Base-by-base conservation (phyloP, 2,113 vertebrate genomes). In the Zosterops lateralis region DNA sequence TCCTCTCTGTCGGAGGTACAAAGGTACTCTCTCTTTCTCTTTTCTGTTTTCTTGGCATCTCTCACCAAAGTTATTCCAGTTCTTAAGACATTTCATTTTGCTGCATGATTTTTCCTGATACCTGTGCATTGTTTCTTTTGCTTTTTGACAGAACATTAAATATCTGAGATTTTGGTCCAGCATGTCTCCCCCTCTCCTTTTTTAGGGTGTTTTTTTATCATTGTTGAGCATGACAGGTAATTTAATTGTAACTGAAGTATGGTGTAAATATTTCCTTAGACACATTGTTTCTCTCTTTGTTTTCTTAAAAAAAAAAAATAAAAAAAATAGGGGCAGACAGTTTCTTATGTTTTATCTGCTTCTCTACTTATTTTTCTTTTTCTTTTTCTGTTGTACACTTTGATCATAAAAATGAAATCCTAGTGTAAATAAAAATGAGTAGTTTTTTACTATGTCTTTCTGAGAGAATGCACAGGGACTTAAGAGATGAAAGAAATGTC, bases 1-100 rank as follows among this genome's bases (percentile, higher is more conserved):
- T 98, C 98, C 95, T 98, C 98, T 98, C 96, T 98, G 91, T 98
- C 97, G 96, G 98, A 98, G 97, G 97, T 97, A 96, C 98, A 98
- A 97, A 98, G 98, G 98, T 98, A 98, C 97, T 96, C 90, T 96
- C 88, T 97, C 93, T 97, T 95, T 96, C 42, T 96, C 95, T 97
- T 97, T 95, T 97, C 91, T 95, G 89, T 93, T 61, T 50, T 94
- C 97, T 96, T 96, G 94, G 72, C 91, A 62, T 97, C 94, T 93
- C 76, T 84, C 68, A 87, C 25, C 87, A 60, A 82, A 94, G 60
- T 91, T 92, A 87, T 89, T 88, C 85, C 92, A 67, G 34, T 93
- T 96, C 60, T 83, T 89, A 91, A 83, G 79, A 87, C 91, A 75
- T 94, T 86, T 92, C 73, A 95, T 91, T 97, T 95, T 96, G 72